phyloP scores from a whole-genome alignment of 2,888 invertebrate genomes.

The Magallana nippona region DNA sequence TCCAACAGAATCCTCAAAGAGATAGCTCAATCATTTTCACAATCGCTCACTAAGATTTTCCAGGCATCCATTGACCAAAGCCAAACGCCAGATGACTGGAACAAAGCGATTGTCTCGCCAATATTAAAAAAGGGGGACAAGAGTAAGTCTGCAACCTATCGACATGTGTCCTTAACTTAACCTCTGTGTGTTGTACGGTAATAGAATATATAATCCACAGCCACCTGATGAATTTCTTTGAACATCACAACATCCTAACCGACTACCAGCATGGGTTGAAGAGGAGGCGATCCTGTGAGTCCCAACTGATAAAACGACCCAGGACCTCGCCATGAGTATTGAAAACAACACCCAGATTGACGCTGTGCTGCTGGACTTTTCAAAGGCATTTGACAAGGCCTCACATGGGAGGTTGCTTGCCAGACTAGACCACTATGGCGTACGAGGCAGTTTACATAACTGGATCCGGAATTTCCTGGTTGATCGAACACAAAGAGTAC shows the following conservation, averaged over 20 bases:
- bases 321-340: constrained; percentile 48
- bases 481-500: constrained; percentile 46
- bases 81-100: not conserved
- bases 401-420: constrained; percentile 42
- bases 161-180: not conserved
- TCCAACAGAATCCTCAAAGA: too few species aligned
- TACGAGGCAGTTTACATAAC: constrained; percentile 39
- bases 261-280: not conserved
- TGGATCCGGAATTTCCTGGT: constrained; percentile 53
- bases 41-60: too few species aligned
- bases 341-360: constrained; percentile 52
- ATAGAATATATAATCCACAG: not conserved
- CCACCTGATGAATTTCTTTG: not conserved
- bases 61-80: not conserved
- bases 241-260: not conserved
- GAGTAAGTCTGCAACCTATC: not conserved
- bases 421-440: constrained; percentile 47
- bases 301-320: constrained; percentile 54
- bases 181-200: not conserved
- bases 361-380: constrained; percentile 55
- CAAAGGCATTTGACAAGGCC: constrained; percentile 48
- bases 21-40: too few species aligned
- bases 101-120: not conserved
- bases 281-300: constrained; percentile 42
- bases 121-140: not conserved